These are phyloP conservation scores for Dendrolimus houi DNA, from an alignment of 2,888 invertebrate genomes.

Conservation along the genomic window DNA sequence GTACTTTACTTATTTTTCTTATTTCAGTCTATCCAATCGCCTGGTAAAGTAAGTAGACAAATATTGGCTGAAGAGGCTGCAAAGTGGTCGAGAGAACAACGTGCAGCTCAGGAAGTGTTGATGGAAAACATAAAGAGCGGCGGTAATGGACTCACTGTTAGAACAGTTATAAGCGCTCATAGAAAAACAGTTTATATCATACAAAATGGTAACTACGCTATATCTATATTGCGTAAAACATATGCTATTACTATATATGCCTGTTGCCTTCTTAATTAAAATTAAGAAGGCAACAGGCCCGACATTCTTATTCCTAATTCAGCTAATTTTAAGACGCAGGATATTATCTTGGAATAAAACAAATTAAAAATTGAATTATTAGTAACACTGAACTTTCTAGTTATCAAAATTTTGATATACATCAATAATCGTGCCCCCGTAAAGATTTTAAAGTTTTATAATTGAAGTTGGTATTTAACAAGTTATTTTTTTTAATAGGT, in stretches of 20 bases:
- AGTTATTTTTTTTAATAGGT: constrained; percentile 25
- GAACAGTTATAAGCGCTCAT: constrained; percentile 46
- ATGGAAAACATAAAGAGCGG: constrained; percentile 70
- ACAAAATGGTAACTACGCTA: constrained; percentile 45
- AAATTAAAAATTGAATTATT: too few relatives aligned
- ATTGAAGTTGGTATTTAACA: neutral
- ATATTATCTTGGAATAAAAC: too few relatives aligned
- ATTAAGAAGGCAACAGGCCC: too few relatives aligned
- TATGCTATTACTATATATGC: too few relatives aligned
- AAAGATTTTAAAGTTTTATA: neutral
- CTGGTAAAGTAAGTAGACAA: constrained; percentile 63
- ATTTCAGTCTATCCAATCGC: constrained; percentile 53
- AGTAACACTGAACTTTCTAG: too few relatives aligned
- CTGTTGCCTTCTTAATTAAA: too few relatives aligned
- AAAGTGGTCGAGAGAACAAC: constrained; percentile 66
- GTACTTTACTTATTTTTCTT: neutral
- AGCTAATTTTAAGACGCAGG: too few relatives aligned
- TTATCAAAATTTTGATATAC: too few relatives aligned
- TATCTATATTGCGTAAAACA: neutral
- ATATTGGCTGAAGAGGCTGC: constrained; percentile 66
- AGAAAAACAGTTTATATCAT: constrained; percentile 56
- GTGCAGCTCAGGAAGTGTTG: constrained; percentile 60
- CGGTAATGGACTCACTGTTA: constrained; percentile 61
- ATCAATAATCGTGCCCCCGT: neutral
- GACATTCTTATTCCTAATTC: too few relatives aligned